A percentile compares a stretch with the other conserved stretches of the same genome.
Conservation (phyloP, 2,797 vertebrate genomes). For the Typhlichthys subterraneus region DNA sequence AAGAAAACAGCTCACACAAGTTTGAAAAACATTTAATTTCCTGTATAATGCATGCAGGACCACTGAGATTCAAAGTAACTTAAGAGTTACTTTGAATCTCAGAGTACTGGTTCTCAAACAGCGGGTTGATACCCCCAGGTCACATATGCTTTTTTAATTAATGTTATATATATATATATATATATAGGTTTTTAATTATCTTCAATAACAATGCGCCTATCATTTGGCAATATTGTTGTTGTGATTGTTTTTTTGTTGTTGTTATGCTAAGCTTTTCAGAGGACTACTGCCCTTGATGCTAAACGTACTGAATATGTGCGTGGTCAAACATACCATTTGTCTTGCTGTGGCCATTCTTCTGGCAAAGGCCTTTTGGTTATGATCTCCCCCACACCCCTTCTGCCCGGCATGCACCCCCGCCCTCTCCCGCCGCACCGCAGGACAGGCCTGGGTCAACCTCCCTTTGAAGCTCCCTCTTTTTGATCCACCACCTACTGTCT, state of each 20-base stretch:
- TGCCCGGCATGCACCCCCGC: slow-evolving; percentile 28
- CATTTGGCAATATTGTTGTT: not conserved
- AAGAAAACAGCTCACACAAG: not conserved
- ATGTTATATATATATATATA: not conserved
- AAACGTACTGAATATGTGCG: not conserved
- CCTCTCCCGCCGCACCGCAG: slow-evolving; percentile 46
- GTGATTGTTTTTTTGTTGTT: not conserved
- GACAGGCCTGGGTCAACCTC: slow-evolving; percentile 63
- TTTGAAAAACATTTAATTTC: slow-evolving; percentile 8
- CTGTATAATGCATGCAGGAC: not conserved
- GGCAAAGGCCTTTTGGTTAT: slow-evolving; percentile 44
- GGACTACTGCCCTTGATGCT: not conserved
- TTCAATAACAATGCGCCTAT: too few relatives aligned
- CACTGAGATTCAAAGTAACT: too few relatives aligned
- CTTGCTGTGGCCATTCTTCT: slow-evolving; percentile 7
- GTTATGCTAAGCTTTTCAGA: not conserved
- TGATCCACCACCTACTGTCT: slow-evolving; percentile 22
- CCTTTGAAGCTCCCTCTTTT: slow-evolving; percentile 57
- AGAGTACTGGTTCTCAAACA: too few relatives aligned
- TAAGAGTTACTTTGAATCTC: too few relatives aligned
- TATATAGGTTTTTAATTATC: not conserved
- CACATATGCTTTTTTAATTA: too few relatives aligned
- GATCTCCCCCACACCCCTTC: slow-evolving; percentile 63
- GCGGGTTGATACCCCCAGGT: too few relatives aligned
- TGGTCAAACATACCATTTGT: slow-evolving; percentile 14